Base-by-base conservation (phyloP, 2,888 invertebrate species). In the Tyria jacobaeae region DNA sequence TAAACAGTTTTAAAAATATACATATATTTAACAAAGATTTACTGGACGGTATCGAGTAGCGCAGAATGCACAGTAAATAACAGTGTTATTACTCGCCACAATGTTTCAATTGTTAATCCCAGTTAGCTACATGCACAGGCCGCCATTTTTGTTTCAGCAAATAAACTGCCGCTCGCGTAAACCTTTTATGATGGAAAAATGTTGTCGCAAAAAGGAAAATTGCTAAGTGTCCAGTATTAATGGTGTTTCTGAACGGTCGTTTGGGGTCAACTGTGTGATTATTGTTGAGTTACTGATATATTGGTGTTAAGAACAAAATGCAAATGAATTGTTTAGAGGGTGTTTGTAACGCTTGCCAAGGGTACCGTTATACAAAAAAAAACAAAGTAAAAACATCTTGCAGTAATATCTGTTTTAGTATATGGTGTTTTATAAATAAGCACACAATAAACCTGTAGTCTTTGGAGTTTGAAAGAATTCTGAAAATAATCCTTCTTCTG, bases 21-120 rank as follows among this genome's bases (percentile, higher is more conserved):
- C n/a, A n/a, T n/a, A 51, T 62, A 66, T 62, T 27, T n/a, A 55
- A 44, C 17, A 57, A 64, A 62, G 56, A 49, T 62, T 54, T 10
- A 52, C 60, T 25, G 50, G 39, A 50, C 17, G 44, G 62, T 62
- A 74, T 69, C 52, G 62, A 65, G 51, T 60, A 57, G 59, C 60
- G 57, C 70, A 61, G 55, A 27, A 51, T 51, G 56, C 47, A 52
- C 59, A 48, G 62, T 72, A 74, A 74, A 76, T 70, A 73, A 67
- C 59, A 54, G 63, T 41, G 64, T 62, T 71, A 75, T 73, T 75
- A 66, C 64, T 47, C 56, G 57, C 64, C 67, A 66, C 76, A 71
- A 76, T 78, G 75, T 77, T 78, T 82, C 83, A 81, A 73, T 72
- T 71, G 62, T 66, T 81, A 83, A 80, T 80, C 79, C 79, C 68